Conservation (phyloP, 1,140 invertebrate species). For the Psix sp. region DNA sequence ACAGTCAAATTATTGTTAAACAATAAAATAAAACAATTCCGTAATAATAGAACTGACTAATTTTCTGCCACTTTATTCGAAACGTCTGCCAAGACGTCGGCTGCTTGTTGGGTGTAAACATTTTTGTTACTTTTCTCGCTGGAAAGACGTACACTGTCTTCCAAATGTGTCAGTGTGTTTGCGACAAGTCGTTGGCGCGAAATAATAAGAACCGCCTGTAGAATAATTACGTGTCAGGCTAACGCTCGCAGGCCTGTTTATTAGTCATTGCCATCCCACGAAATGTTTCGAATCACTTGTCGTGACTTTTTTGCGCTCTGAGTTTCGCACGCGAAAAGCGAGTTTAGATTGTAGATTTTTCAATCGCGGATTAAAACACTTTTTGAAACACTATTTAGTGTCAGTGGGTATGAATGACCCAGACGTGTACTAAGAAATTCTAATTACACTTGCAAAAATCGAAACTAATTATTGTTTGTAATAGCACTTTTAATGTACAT, state of each 20-base stretch:
- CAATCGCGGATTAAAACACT: too few species aligned
- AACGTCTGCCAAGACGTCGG: slow-evolving; percentile 39
- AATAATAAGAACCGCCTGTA: slow-evolving; percentile 49
- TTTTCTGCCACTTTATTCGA: slow-evolving; percentile 41
- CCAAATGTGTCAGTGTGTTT: slow-evolving; percentile 45
- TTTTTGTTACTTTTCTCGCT: slow-evolving; percentile 26
- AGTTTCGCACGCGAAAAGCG: slow-evolving; percentile 13
- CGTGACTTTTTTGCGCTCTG: slow-evolving; percentile 17
- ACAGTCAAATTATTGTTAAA: too few species aligned
- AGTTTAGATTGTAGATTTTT: slow-evolving; percentile 28
- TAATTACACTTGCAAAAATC: too few species aligned
- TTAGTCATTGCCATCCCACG: slow-evolving; percentile 28
- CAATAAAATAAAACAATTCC: slow-evolving; percentile 10
- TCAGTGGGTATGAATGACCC: too few species aligned
- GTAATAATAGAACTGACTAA: slow-evolving; percentile 20
- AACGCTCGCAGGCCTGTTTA: slow-evolving; percentile 45
- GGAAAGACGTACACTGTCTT: slow-evolving; percentile 37
- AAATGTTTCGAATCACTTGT: slow-evolving; percentile 30
- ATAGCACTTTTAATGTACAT: too few species aligned
- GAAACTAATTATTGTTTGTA: too few species aligned
- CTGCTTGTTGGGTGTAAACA: slow-evolving; percentile 37
- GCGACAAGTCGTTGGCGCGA: slow-evolving; percentile 40
- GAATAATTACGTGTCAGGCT: slow-evolving; percentile 49
- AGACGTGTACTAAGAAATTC: too few species aligned
- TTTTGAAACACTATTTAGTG: too few species aligned